Evolutionary conservation across 2,888 invertebrate genomes (phyloP).

Genomic region (Polylopha cassiicola): DNA sequence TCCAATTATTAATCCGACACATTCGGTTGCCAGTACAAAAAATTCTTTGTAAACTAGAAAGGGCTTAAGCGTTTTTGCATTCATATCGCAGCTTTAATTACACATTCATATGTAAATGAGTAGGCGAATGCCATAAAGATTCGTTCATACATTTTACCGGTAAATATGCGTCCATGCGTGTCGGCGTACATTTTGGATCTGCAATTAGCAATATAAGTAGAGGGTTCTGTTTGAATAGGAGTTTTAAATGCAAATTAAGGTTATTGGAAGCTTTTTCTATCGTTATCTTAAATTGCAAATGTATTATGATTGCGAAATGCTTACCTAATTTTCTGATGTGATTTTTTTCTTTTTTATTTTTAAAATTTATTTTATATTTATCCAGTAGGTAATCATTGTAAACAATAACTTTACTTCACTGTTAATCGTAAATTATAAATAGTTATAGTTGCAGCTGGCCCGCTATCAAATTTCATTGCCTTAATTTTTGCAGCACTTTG

Average conservation of each 20-base stretch:
- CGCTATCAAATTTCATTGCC: constrained; percentile 6
- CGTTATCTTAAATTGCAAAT: neutral
- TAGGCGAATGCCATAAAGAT: constrained; percentile 65
- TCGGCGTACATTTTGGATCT: constrained; percentile 57
- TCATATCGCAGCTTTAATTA: constrained; percentile 69
- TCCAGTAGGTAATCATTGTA: too few species aligned
- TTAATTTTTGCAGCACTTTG: constrained; percentile 9
- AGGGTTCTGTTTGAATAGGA: constrained; percentile 47
- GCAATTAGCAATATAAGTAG: constrained; percentile 68
- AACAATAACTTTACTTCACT: constrained; percentile 1
- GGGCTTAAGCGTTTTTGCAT: constrained; percentile 56
- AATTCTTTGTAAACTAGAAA: constrained; percentile 22
- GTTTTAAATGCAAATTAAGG: constrained; percentile 32
- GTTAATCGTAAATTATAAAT: constrained; percentile 1
- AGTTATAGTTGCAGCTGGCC: constrained; percentile 15
- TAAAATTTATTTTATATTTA: neutral
- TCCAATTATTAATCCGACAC: constrained; percentile 25
- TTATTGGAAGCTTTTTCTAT: constrained; percentile 10
- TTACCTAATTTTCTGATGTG: constrained; percentile 2
- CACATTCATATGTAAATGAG: constrained; percentile 75
- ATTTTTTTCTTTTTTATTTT: neutral
- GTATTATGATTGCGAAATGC: neutral
- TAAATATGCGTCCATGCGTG: constrained; percentile 68
- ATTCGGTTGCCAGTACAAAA: constrained; percentile 20
- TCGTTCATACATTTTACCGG: constrained; percentile 58